Evolutionary conservation across 2,888 invertebrate genomes (phyloP).

Genomic region (Hesperia comma): DNA sequence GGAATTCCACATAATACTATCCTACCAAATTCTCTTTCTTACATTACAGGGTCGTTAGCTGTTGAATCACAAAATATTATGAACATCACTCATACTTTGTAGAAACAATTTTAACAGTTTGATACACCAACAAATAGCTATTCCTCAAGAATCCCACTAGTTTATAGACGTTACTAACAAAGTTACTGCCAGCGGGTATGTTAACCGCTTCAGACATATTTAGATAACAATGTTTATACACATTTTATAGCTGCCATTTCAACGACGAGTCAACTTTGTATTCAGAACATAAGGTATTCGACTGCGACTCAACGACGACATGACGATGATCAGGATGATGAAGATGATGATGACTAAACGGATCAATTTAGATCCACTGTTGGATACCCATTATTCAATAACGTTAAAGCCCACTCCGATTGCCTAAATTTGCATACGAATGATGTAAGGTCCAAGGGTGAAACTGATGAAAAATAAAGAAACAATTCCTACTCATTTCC

Average conservation of each 20-base stretch:
- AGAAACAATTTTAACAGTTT: not conserved
- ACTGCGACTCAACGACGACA: not conserved
- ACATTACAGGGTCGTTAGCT: no score
- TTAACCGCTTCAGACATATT: not conserved
- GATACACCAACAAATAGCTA: not conserved
- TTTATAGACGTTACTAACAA: conserved; percentile 2
- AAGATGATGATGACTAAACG: not conserved
- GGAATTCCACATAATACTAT: no score
- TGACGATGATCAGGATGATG: not conserved
- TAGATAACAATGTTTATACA: not conserved
- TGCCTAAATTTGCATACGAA: no score
- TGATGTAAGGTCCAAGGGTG: no score
- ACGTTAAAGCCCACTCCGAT: no score
- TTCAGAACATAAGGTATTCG: not conserved
- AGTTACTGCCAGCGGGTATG: conserved; percentile 2
- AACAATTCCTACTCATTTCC: no score
- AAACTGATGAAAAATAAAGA: no score
- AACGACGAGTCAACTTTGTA: not conserved
- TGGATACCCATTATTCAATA: no score
- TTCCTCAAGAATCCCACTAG: not conserved
- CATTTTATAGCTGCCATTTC: not conserved
- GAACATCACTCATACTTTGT: not conserved
- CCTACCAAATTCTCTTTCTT: no score
- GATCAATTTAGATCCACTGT: no score
- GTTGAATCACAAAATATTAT: no score